phyloP scores from a whole-genome alignment of 2,113 vertebrate genomes.

The Phaetusa simplex region DNA sequence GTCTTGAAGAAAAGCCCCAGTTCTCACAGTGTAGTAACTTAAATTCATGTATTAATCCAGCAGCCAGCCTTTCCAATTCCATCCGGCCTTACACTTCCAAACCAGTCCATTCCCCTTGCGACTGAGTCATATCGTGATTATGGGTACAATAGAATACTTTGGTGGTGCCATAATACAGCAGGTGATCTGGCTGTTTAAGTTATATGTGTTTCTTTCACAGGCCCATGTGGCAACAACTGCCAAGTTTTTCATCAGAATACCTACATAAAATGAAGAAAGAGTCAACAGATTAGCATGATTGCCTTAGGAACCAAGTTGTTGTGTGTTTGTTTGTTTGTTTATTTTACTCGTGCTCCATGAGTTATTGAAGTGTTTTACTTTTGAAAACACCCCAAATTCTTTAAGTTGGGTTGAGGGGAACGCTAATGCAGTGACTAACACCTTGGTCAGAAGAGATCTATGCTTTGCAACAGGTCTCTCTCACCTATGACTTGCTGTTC shows the following conservation, averaged over 20 bases:
- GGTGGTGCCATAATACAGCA: background rate
- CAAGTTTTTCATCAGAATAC: background rate
- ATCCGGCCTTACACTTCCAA: background rate
- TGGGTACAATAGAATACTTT: background rate
- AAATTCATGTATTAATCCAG: background rate
- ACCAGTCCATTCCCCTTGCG: background rate
- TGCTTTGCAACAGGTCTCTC: background rate
- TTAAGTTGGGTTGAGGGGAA: background rate
- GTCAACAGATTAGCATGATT: background rate
- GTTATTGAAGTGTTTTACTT: background rate
- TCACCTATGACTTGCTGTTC: background rate
- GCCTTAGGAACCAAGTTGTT: background rate
- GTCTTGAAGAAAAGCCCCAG: rapidly evolving
- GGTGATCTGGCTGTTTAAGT: background rate
- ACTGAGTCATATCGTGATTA: background rate
- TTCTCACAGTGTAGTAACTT: background rate
- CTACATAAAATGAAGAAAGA: background rate
- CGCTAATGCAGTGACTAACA: background rate
- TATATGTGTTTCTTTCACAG: background rate
- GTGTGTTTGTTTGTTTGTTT: background rate
- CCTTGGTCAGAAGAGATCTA: background rate
- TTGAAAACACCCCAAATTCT: background rate
- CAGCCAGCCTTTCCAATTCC: background rate
- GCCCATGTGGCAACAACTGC: background rate
- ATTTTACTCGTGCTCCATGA: background rate